phyloP scores from a whole-genome alignment of 2,113 vertebrate genomes.

The Ochotona curzoniae region DNA sequence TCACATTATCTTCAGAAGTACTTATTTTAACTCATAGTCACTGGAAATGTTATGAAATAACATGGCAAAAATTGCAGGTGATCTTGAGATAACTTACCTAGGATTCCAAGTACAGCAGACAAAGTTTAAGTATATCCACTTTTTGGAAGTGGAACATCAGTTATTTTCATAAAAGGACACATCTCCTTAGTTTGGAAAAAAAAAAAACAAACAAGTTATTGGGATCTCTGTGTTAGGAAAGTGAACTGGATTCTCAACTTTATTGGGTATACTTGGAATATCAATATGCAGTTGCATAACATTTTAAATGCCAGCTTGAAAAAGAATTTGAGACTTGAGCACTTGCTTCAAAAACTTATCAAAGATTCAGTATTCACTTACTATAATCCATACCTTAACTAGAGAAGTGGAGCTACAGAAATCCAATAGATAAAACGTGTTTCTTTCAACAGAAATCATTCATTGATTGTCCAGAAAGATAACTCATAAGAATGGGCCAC shows the following conservation, averaged over 20 bases:
- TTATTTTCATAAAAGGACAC: background rate
- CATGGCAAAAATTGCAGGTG: background rate
- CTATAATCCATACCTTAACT: background rate
- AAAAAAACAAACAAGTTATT: background rate
- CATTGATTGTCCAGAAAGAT: background rate
- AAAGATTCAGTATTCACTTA: background rate
- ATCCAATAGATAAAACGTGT: background rate
- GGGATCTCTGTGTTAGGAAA: no score
- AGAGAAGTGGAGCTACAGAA: background rate
- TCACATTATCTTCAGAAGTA: background rate
- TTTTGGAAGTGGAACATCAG: background rate
- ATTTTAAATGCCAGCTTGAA: background rate
- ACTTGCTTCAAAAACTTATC: slow-evolving; percentile 11
- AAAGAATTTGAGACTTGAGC: background rate
- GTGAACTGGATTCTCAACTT: background rate
- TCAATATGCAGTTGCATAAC: background rate
- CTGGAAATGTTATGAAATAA: background rate
- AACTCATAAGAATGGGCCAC: background rate
- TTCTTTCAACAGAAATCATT: background rate
- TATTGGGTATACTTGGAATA: background rate
- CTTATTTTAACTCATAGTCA: background rate
- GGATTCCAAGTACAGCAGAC: background rate
- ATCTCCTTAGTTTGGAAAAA: background rate
- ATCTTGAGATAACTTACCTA: background rate
- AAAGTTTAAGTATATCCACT: background rate